Base-by-base conservation (phyloP, 2,797 vertebrate species). In the Spea hammondii region DNA sequence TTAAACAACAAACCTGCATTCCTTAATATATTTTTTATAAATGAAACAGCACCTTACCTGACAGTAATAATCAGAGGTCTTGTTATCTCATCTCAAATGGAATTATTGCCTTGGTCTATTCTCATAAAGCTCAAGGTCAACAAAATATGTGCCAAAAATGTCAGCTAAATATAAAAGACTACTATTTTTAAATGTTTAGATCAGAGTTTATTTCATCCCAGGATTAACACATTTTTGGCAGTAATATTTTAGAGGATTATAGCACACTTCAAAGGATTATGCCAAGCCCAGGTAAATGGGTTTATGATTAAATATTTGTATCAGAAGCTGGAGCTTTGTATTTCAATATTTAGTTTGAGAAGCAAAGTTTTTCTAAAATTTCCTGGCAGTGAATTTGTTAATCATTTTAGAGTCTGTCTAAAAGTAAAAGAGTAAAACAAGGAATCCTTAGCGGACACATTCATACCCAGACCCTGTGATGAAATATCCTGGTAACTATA, bases 21-120 rank as follows among this genome's bases (percentile, higher is more conserved):
- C 32, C 32, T n/a, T 32, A 32, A 32, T 32, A 32, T 32, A 32
- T 32, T 32, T 32, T 32, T 32, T 32, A 32, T 32, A 32, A 32
- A 32, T 32, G 32, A 32, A 50, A 71, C 46, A 11, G 64, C 54
- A 50, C 62, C 60, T 48, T 72, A 12, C 44, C 70, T 48, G 47
- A 72, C 77, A 78, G 66, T 78, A 78, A 70, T 78, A 78, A 70
- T 66, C 64, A 78, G 67, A 72, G 51, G n/a, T 11, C 46, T 59
- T 32, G 46, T 45, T 14, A 32, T 45, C 32, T 32, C 32, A 32
- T 69, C n/a, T 69, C 13, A 64, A 13, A 66, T 54, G 5, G 4
- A 57, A 67, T 7, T 65, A 14, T 75, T n/a, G 14, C 17, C 8
- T 47, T n/a, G 48, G 4, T 59, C 4, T 17, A 11, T 62, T 59